Evolutionary conservation across 2,113 vertebrate genomes (phyloP), one percentile per base, ranked within the genome.

Genomic region (Thamnophis sirtalis): DNA sequence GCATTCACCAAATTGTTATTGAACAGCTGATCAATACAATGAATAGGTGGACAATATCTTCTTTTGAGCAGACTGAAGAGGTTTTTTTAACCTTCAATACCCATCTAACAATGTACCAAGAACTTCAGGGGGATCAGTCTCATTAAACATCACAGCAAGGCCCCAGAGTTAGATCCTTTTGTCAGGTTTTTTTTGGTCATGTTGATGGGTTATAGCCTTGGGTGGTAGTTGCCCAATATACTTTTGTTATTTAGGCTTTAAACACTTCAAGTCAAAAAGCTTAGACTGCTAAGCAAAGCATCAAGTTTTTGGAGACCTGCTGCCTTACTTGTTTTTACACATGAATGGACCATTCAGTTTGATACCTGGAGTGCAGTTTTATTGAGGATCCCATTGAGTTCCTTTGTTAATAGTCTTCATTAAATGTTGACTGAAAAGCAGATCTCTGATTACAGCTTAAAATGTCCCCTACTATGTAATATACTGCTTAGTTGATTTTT

Each of bases 401-500:
- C 3, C 5, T 80, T 13, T 51, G 3, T 84, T 21, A 93, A 88
- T 9, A 9, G 10, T 58, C n/a, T 17, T 0, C 2, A 33, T 28
- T n/a, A 90, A 51, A 89, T 91, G 15, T 22, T 28, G 89, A 22
- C 7, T 38, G 89, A 93, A 38, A 54, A 94, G 43, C 55, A 8
- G 15, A 73, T 21, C 63, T 86, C 48, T 84, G 8, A 58, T 48
- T 19, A 91, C 21, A 26, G 88, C 3, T 0, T 17, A 38, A 91
- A 91, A 88, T 85, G 0, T 85, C n/a, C 80, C 88, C 63, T 84
- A 87, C 58, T 88, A 4, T 3, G 24, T 0, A 24, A 4, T 0
- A 0, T 50, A 84, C 6, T 15, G 2, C 0, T 38, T 49, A 22
- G 1, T 6, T 0, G 0, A 19, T 26, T 84, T 38, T 33, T 89